phyloP scores from a whole-genome alignment of 1,140 invertebrate genomes.

The Rhyacophila brunnea region DNA sequence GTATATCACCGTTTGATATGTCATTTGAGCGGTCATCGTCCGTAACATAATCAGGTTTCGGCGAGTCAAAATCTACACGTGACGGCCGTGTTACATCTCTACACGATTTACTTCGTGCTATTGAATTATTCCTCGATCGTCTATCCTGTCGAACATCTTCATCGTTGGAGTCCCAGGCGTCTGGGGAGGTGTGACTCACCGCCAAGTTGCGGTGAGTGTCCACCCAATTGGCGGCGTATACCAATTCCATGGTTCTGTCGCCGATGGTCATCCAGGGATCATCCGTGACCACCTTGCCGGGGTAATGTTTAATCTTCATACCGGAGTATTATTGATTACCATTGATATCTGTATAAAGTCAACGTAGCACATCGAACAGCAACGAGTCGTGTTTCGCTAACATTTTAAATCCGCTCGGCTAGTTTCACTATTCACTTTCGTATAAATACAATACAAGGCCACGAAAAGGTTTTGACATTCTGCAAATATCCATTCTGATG shows the following conservation, averaged over 20 bases:
- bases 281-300: constrained; percentile 74
- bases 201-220: constrained; percentile 51
- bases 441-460: constrained; percentile 8
- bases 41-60: constrained; percentile 40
- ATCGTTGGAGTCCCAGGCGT: constrained; percentile 28
- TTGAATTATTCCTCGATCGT: constrained; percentile 42
- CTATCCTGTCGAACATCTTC: constrained; percentile 13
- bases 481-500: not conserved
- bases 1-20: constrained; percentile 43
- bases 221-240: constrained; percentile 82
- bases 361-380: not conserved
- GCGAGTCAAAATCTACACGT: constrained; percentile 35
- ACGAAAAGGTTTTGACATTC: constrained; percentile 16
- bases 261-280: constrained; percentile 64
- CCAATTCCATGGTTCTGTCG: constrained; percentile 66
- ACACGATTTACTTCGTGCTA: constrained; percentile 53
- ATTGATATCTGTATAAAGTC: not conserved
- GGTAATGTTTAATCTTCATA: constrained; percentile 82
- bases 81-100: constrained; percentile 46
- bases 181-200: constrained; percentile 21
- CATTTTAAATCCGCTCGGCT: not conserved
- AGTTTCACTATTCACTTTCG: constrained; percentile 13
- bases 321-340: constrained; percentile 32
- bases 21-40: constrained; percentile 38
- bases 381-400: no score